These are phyloP conservation scores for Epistrophe eligans DNA, from an alignment of 2,888 invertebrate species.

Conservation along the genomic window DNA sequence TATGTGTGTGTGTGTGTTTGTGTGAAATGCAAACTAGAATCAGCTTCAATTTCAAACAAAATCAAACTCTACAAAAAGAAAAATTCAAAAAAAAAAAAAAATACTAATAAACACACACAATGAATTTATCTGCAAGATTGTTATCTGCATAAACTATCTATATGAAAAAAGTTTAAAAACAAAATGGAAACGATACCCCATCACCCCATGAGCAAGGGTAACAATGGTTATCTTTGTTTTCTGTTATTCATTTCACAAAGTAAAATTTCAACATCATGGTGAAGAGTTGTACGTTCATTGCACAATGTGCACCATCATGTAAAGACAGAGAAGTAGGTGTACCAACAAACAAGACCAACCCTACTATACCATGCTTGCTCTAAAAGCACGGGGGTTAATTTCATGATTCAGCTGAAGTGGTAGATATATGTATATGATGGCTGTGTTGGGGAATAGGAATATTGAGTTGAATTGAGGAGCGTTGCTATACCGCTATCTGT, in stretches of 20 bases:
- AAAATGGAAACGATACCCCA: slow-evolving; percentile 33
- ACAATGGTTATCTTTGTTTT: slow-evolving; percentile 71
- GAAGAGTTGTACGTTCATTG: slow-evolving; percentile 28
- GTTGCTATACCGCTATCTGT: slow-evolving; percentile 8
- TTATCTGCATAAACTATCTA: slow-evolving; percentile 69
- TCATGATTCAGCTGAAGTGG: slow-evolving; percentile 60
- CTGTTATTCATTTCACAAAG: slow-evolving; percentile 71
- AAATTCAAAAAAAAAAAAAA: background rate
- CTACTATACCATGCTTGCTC: background rate
- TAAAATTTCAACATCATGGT: slow-evolving; percentile 51
- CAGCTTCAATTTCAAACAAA: slow-evolving; percentile 46
- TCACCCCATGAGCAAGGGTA: slow-evolving; percentile 10
- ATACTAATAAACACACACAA: slow-evolving; percentile 1
- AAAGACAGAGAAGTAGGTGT: background rate
- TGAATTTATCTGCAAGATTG: slow-evolving; percentile 72
- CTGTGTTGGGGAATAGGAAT: background rate
- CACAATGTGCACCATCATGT: background rate
- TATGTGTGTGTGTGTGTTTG: background rate
- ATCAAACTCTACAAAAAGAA: slow-evolving; percentile 8
- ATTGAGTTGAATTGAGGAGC: slow-evolving; percentile 8
- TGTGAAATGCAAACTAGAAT: slow-evolving; percentile 33
- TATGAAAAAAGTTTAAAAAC: slow-evolving; percentile 24
- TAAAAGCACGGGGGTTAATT: slow-evolving; percentile 57
- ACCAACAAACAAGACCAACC: background rate
- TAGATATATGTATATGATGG: background rate